Evolutionary conservation across 2,888 invertebrate species (phyloP).

Genomic region (Isoperla grammatica): DNA sequence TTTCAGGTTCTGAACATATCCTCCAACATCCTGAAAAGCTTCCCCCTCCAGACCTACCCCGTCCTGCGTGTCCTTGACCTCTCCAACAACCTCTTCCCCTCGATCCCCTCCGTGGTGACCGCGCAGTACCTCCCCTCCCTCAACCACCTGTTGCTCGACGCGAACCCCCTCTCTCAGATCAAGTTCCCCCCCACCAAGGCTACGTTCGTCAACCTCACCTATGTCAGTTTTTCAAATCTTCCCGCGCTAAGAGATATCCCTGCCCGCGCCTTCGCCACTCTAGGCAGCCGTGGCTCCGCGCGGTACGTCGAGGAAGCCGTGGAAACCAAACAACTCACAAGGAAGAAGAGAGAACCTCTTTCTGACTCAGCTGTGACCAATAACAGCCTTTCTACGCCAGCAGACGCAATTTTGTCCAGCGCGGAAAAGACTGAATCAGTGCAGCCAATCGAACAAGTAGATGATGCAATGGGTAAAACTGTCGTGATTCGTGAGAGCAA

Average conservation of each 20-base stretch:
- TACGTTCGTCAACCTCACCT: constrained; percentile 3
- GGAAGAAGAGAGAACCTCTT: no score
- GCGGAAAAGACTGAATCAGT: no score
- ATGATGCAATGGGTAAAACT: no score
- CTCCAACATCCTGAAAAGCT: constrained; percentile 43
- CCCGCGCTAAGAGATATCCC: constrained; percentile 39
- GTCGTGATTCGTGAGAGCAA: no score
- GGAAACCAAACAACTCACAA: no score
- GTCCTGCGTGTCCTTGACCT: constrained; percentile 48
- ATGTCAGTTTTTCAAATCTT: constrained; percentile 8
- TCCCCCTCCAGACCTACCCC: constrained; percentile 45
- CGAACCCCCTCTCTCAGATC: constrained; percentile 48
- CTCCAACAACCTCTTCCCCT: constrained; percentile 47
- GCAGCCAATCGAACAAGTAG: no score
- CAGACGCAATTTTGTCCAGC: no score
- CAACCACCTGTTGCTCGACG: constrained; percentile 48
- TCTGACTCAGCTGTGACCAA: no score
- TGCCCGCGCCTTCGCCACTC: no score
- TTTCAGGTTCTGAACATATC: constrained; percentile 42
- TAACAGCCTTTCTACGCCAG: no score
- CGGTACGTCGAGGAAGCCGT: no score
- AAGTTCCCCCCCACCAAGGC: constrained; percentile 43
- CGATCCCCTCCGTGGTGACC: constrained; percentile 44
- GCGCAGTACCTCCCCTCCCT: constrained; percentile 44
- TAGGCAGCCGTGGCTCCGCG: no score